Evolutionary conservation across 2,113 vertebrate species (phyloP).

Genomic region (Cyphotilapia sp.): DNA sequence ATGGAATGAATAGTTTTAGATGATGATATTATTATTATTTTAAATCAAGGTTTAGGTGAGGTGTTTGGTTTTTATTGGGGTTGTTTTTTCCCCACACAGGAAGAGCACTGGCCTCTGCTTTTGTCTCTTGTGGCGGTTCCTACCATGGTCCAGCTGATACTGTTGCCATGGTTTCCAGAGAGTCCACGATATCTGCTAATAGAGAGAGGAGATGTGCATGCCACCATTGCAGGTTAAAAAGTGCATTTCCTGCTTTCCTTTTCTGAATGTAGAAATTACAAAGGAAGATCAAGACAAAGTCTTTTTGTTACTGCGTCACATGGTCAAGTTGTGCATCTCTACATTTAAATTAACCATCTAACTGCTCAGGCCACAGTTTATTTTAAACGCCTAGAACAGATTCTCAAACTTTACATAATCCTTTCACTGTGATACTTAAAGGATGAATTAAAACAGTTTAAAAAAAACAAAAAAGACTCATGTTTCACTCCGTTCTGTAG

Average conservation of each 20-base stretch:
- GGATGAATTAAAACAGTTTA: fast-evolving
- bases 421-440: neutral
- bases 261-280: neutral
- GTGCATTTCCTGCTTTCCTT: neutral
- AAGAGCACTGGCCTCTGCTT: slow-evolving; percentile 82
- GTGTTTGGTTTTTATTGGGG: neutral
- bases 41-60: neutral
- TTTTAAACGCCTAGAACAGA: neutral
- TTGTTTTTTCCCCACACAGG: slow-evolving; percentile 58
- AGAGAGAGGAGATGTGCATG: slow-evolving; percentile 73
- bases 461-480: neutral
- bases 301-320: neutral
- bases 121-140: slow-evolving; percentile 78
- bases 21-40: neutral
- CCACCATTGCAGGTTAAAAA: slow-evolving; percentile 73
- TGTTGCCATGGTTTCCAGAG: slow-evolving; percentile 87
- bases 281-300: neutral
- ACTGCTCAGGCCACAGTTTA: neutral
- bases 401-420: neutral
- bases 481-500: slow-evolving; percentile 43
- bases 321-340: neutral
- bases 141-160: slow-evolving; percentile 74
- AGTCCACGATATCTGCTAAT: slow-evolving; percentile 87
- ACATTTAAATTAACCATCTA: neutral
- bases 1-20: neutral